These are phyloP conservation scores for Acanthoscelides obtectus DNA, from an alignment of 2,888 invertebrate genomes.

Conservation along the genomic window DNA sequence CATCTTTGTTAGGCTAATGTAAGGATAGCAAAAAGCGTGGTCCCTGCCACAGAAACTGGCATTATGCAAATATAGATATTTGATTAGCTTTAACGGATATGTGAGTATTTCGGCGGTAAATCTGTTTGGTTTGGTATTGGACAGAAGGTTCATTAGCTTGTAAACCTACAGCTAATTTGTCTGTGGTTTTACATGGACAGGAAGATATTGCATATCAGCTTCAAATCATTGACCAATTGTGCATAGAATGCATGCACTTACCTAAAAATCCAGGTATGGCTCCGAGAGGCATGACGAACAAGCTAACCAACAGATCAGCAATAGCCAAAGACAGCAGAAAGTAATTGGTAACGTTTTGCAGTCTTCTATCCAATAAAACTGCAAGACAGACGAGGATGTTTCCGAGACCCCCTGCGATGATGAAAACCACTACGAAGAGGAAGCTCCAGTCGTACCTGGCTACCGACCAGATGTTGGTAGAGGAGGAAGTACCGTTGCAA, in stretches of 20 bases:
- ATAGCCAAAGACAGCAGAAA: slow-evolving; percentile 90
- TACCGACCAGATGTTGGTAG: background rate
- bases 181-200: no score
- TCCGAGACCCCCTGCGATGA: slow-evolving; percentile 83
- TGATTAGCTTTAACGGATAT: no score
- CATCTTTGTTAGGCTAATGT: background rate
- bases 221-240: no score
- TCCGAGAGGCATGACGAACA: slow-evolving; percentile 94
- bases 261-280: slow-evolving; percentile 91
- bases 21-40: background rate
- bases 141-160: no score
- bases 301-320: slow-evolving; percentile 87
- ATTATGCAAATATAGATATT: no score
- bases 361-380: slow-evolving; percentile 79
- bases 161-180: no score
- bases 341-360: slow-evolving; percentile 95
- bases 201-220: no score
- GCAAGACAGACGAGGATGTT: slow-evolving; percentile 93
- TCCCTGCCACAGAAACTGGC: no score
- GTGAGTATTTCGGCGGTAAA: no score
- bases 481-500: background rate
- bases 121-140: no score
- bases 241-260: slow-evolving; percentile 53
- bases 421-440: slow-evolving; percentile 78
- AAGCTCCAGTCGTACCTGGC: slow-evolving; percentile 72